Evolutionary conservation across 2,888 invertebrate species (phyloP), one percentile per base, ranked within the genome.

Genomic region (Hypercompe scribonia): DNA sequence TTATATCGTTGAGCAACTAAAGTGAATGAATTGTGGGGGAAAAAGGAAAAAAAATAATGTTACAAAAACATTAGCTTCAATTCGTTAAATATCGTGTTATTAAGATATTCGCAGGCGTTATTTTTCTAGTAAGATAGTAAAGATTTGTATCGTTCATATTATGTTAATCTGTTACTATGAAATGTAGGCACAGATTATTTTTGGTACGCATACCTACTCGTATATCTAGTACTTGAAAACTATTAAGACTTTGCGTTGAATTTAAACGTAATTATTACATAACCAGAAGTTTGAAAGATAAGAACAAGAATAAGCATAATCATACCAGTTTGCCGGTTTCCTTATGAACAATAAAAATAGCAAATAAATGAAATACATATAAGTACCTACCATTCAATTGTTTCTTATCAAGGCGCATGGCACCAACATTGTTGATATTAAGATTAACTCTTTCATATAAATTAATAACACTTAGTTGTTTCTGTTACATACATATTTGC

Each of bases 371-470:
- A 34, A 54, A 50, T 33, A 8, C n/a, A 21, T n/a, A 33, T 28
- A 58, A 34, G 13, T 54, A 34, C 31, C 13, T 64, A 70, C 84
- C 78, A 73, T 31, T 75, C 72, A 78, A 82, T 83, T 79, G 76
- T 76, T 73, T 74, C 66, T 78, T 81, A 83, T 80, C 77, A 69
- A 11, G 66, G 54, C 65, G 61, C 61, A 71, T 46, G 70, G 28
- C 69, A 39, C 58, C 18, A 68, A 68, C 70, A 71, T 31, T 87
- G 75, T 87, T 86, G 75, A 80, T 75, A 73, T 74, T 71, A 42
- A 77, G 81, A 82, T 87, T 83, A 84, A 78, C 72, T 71, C 33
- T 33, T 68, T 68, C 67, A 67, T 65, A 33, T 54, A 36, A 68
- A 54, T 71, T 39, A 71, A 71, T 74, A 72, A 10, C 50, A n/a